Base-by-base conservation (phyloP, 2,113 vertebrate species). In the Jaculus jaculus region DNA sequence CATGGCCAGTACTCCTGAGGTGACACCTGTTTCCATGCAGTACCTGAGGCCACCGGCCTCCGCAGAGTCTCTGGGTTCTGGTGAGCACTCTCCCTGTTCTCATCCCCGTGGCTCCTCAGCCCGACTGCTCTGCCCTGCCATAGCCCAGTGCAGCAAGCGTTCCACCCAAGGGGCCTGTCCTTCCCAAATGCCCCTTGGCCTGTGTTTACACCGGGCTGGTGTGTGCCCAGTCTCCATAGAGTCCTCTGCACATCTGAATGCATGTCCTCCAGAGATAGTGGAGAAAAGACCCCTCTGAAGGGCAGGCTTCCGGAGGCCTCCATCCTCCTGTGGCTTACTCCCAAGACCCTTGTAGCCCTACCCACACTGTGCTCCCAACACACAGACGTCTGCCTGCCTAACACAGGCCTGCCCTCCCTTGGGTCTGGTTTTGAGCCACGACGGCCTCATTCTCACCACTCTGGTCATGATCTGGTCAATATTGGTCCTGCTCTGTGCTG, bases 61-160 rank as follows among this genome's bases (percentile, higher is more conserved):
- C 39, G 32, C 93, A 13, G 13, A 34, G 13, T 37, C n/a, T 39
- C 7, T 20, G 15, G 60, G 7, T 60, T 71, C 73, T 87, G 0
- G 30, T 2, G 16, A 11, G 4, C 7, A 11, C 34, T n/a, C 0
- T 39, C 20, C 54, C 37, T 23, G 2, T 39, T 24, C 13, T 17
- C 71, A 4, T 6, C 26, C 54, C 10, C 58, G 26, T 1, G 20
- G 68, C 20, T 12, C n/a, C 26, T 42, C 39, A 24, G 21, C 23
- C 26, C 26, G 16, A 26, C 30, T 82, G 16, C 32, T 51, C 32
- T 66, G 65, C 39, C 20, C 6, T 47, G 18, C 8, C 54, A 65
- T 5, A 10, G 30, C 51, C 18, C 3, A 42, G 71, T 54, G 54
- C 54, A 13, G 0, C 13, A 37, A 18, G 84, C 10, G 5, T 51